These are phyloP conservation scores for Lepidurus couesii DNA, from an alignment of 1,140 invertebrate species.

Conservation along the genomic window DNA sequence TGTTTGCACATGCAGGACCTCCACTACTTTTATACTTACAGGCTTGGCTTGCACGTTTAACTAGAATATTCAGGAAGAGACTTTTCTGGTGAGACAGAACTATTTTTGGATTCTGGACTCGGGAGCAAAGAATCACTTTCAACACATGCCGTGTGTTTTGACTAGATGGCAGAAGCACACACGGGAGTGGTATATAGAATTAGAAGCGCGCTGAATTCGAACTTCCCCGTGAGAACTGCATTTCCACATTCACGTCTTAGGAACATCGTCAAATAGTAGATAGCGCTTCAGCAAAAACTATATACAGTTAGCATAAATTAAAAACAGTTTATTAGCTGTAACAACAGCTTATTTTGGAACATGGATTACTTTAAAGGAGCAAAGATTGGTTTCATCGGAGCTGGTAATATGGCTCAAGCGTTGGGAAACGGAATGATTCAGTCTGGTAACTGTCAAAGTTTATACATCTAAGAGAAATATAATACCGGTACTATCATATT, in stretches of 20 bases:
- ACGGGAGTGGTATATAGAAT: no score
- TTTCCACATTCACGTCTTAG: neutral
- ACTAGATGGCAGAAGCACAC: neutral
- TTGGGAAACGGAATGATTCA: conserved; percentile 71
- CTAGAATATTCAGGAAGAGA: neutral
- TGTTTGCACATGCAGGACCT: neutral
- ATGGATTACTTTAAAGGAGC: neutral
- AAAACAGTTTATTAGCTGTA: neutral
- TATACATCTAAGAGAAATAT: neutral
- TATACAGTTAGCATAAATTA: neutral
- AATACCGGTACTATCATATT: conserved; percentile 36
- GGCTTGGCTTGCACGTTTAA: neutral
- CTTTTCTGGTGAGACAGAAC: neutral
- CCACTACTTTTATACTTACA: neutral
- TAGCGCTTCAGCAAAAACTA: neutral
- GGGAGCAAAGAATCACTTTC: neutral
- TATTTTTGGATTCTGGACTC: neutral
- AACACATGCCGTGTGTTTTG: neutral
- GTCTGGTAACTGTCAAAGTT: conserved; percentile 49
- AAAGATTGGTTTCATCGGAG: conserved; percentile 81
- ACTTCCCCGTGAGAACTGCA: neutral
- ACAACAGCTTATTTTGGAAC: neutral
- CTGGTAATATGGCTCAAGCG: conserved; percentile 89
- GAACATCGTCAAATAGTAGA: neutral
- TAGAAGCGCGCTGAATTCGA: no score